Percentiles rank a stretch among this genome's conserved stretches.
Evolutionary conservation across 92 coral and sea anemone species (phyloP).

Genomic region (Meandrina meandrites): DNA sequence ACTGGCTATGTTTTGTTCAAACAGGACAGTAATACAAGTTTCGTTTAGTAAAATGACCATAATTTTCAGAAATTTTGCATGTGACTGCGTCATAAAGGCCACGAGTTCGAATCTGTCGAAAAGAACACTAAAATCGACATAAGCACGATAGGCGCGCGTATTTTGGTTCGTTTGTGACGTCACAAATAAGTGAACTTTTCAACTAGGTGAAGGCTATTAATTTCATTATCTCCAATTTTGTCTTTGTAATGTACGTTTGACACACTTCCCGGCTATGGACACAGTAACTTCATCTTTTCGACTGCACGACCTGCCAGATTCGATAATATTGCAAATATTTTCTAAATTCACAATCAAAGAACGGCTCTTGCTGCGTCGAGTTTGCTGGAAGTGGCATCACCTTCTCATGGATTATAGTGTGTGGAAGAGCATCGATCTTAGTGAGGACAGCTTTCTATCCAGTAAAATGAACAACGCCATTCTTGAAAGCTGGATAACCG

Average conservation of each 20-base stretch:
- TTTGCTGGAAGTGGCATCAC: slow-evolving; percentile 80
- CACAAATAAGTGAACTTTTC: background rate
- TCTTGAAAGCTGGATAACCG: slow-evolving; percentile 66
- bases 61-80: background rate
- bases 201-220: background rate
- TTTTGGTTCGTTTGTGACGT: slow-evolving; percentile 10
- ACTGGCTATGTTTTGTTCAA: too few species aligned
- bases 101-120: background rate
- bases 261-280: background rate
- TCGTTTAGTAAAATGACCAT: too few species aligned
- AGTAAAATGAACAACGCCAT: slow-evolving; percentile 42
- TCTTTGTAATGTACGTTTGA: background rate
- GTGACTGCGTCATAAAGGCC: background rate
- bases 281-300: background rate
- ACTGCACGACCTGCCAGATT: slow-evolving; percentile 71
- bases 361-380: slow-evolving; percentile 71
- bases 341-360: slow-evolving; percentile 58
- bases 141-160: slow-evolving; percentile 10
- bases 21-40: too few species aligned
- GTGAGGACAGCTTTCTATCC: slow-evolving; percentile 53
- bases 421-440: slow-evolving; percentile 78
- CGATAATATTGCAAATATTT: slow-evolving; percentile 68
- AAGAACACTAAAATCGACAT: background rate
- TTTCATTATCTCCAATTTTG: background rate
- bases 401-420: slow-evolving; percentile 82